phyloP scores from a whole-genome alignment of 2,888 invertebrate genomes.

The Leptopterna dolabrata region DNA sequence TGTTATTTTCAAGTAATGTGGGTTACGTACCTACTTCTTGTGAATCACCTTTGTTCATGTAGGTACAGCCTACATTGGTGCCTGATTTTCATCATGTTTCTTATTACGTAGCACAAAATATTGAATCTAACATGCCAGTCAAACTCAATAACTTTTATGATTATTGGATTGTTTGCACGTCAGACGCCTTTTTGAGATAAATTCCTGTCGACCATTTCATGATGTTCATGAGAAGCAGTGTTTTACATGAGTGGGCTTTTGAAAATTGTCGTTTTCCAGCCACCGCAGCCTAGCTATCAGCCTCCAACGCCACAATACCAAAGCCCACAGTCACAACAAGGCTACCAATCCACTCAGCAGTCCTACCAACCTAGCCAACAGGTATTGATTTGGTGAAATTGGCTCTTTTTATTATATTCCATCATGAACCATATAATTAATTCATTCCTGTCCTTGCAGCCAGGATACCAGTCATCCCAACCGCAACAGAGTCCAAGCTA shows the following conservation, averaged over 20 bases:
- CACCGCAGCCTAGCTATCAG: conserved; percentile 22
- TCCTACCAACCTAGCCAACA: conserved; percentile 40
- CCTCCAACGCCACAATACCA: conserved; percentile 12
- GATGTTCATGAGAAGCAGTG: too few relatives aligned
- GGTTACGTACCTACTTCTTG: too few relatives aligned
- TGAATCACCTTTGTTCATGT: too few relatives aligned
- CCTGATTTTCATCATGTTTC: too few relatives aligned
- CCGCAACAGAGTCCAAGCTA: conserved; percentile 16
- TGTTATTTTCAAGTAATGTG: too few relatives aligned
- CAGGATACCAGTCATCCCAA: neutral
- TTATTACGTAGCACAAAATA: too few relatives aligned
- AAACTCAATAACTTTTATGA: neutral
- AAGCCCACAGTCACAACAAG: neutral
- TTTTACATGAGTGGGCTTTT: too few relatives aligned
- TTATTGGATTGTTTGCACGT: neutral
- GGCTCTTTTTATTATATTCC: too few relatives aligned
- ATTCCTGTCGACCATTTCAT: too few relatives aligned
- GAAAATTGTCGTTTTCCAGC: neutral
- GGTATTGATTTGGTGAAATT: neutral
- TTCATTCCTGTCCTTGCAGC: neutral
- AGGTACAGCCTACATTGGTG: too few relatives aligned
- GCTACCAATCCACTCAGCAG: conserved; percentile 30
- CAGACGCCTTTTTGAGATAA: too few relatives aligned
- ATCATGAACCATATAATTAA: too few relatives aligned
- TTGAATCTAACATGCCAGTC: neutral